These are phyloP conservation scores for Nowickia ferox DNA, from an alignment of 2,888 invertebrate species.

Conservation along the genomic window DNA sequence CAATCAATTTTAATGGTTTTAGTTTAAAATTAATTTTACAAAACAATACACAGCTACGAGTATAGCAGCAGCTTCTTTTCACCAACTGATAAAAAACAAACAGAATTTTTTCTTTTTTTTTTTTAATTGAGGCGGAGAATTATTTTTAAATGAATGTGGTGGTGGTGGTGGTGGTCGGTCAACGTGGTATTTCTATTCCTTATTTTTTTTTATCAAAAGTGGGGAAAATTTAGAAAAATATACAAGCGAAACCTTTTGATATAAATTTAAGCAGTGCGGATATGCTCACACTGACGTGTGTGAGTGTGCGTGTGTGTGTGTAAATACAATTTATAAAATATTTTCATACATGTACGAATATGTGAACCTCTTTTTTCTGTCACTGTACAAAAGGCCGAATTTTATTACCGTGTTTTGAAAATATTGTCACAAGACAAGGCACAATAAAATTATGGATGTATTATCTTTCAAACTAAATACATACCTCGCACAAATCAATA, in stretches of 20 bases:
- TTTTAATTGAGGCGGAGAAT: neutral
- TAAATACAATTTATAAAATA: neutral
- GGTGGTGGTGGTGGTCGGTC: neutral
- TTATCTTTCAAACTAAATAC: slow-evolving; percentile 17
- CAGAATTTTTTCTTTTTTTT: neutral
- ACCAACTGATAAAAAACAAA: slow-evolving; percentile 16
- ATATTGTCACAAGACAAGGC: too few relatives aligned
- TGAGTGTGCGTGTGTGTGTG: neutral
- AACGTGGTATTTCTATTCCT: slow-evolving; percentile 18
- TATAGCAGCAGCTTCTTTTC: neutral
- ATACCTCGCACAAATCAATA: slow-evolving; percentile 3
- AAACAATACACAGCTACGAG: neutral
- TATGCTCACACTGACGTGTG: neutral
- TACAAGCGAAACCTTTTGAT: neutral
- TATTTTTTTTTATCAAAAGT: slow-evolving; percentile 7
- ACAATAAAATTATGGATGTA: neutral
- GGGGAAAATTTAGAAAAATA: neutral
- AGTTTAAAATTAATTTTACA: slow-evolving; percentile 18
- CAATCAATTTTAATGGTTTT: slow-evolving; percentile 59
- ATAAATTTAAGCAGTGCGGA: neutral
- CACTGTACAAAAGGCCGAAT: neutral
- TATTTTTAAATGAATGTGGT: slow-evolving; percentile 33
- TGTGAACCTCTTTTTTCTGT: neutral
- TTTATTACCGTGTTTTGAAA: too few relatives aligned
- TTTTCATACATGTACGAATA: neutral